Conservation (phyloP, 2,113 vertebrate species). For the Canis aureus region DNA sequence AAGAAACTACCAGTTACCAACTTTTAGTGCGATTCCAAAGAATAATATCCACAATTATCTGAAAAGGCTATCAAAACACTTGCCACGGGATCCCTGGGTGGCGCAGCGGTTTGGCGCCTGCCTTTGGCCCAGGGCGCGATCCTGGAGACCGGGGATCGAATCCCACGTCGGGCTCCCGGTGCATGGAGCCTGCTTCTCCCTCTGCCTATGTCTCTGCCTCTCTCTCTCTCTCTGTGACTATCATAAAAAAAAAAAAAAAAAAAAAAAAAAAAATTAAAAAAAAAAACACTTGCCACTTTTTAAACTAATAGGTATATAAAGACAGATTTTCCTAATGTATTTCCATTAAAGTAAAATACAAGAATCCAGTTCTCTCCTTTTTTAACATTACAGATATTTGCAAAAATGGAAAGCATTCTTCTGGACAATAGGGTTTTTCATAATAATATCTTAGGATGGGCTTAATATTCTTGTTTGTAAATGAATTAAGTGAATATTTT, state of each 20-base stretch:
- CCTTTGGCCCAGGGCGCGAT: no score
- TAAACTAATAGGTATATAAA: not conserved
- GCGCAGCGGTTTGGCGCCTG: no score
- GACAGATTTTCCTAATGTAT: not conserved
- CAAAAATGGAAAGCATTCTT: not conserved
- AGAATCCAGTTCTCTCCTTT: not conserved
- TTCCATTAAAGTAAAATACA: not conserved
- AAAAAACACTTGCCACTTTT: not conserved
- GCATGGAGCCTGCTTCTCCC: no score
- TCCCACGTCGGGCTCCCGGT: no score
- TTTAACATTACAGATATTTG: not conserved
- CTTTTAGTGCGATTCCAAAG: not conserved
- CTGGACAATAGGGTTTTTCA: not conserved
- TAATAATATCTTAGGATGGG: not conserved
- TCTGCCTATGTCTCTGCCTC: no score
- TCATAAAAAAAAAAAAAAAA: no score
- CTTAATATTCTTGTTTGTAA: not conserved
- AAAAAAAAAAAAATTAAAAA: no score
- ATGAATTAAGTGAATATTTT: not conserved
- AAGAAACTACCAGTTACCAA: not conserved
- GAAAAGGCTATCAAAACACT: not conserved
- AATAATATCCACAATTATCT: not conserved
- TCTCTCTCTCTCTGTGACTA: no score
- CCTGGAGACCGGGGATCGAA: no score
- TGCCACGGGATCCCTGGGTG: no score